phyloP scores from a whole-genome alignment of 2,113 vertebrate genomes.

The Myiozetetes cayanensis region DNA sequence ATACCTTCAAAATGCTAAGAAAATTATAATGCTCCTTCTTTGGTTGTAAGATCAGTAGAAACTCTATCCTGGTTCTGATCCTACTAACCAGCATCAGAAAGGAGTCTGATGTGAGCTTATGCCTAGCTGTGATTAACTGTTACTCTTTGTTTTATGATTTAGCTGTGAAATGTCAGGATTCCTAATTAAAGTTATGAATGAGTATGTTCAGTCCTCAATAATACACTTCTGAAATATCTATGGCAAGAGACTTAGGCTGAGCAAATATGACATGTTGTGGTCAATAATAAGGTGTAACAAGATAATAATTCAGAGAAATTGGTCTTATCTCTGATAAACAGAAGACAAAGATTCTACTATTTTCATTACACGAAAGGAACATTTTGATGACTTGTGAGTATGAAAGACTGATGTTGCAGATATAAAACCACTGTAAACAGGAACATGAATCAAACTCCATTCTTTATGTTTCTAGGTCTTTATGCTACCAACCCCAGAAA shows the following conservation, averaged over 20 bases:
- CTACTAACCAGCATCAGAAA: not conserved
- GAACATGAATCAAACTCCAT: not conserved
- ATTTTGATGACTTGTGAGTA: not conserved
- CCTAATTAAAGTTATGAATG: not conserved
- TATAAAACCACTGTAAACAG: not conserved
- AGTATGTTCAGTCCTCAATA: not conserved
- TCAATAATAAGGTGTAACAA: not conserved
- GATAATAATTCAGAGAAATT: not conserved
- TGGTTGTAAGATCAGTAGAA: not conserved
- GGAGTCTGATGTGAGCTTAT: not conserved
- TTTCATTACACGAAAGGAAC: not conserved
- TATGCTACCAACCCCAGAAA: not conserved
- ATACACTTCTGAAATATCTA: not conserved
- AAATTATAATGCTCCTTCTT: not conserved
- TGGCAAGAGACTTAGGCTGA: not conserved
- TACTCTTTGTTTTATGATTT: not conserved
- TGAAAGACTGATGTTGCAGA: not conserved
- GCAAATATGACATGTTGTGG: not conserved
- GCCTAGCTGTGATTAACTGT: not conserved
- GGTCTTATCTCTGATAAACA: not conserved
- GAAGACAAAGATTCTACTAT: not conserved
- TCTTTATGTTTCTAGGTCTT: not conserved
- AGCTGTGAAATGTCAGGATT: not conserved
- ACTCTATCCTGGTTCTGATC: not conserved
- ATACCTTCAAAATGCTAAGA: not conserved